Evolutionary conservation across 2,888 invertebrate species (phyloP), one percentile per base, ranked within the genome.

Genomic region (Eupithecia tripunctaria): DNA sequence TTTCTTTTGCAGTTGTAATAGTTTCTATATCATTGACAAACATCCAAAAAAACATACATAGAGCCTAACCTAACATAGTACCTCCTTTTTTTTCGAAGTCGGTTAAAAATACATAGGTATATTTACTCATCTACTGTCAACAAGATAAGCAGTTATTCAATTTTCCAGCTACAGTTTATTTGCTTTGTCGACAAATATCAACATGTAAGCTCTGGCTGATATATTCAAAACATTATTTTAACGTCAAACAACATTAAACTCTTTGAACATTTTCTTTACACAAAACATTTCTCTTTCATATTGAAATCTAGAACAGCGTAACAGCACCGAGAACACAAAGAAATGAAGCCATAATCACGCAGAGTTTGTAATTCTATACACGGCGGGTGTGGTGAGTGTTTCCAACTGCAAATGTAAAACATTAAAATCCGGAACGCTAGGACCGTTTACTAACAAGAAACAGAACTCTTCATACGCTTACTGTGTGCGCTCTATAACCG

Each of bases 371-470:
- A 67, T 60, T 47, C 21, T 27, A 68, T 59, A 60, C 64, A 25
- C 60, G 64, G 27, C 66, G 69, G 63, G 62, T 68, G 62, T 71
- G 68, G 64, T 38, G 15, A 36, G 64, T 38, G 64, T 38, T 64
- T 38, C 67, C 70, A 76, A 72, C 70, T 63, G 74, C 67, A 71
- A 73, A 73, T 74, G 76, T 73, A 67, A 70, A 78, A 81, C 81
- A 79, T 80, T 80, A 79, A 78, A 82, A 78, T 74, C 74, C 77
- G 76, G 80, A 76, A 78, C 79, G 78, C 76, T 75, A 68, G 67
- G 73, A 81, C 76, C 81, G 81, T 81, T 85, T 77, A 72, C 81
- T 81, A 83, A 84, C 84, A 82, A 84, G 84, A 82, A 82, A 81
- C 82, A 77, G 81, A 84, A 83, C 81, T n/a, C n/a, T 80, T 79